Evolutionary conservation across 2,113 vertebrate species (phyloP), one percentile per base, ranked within the genome.

Genomic region (Atractosteus spatula): DNA sequence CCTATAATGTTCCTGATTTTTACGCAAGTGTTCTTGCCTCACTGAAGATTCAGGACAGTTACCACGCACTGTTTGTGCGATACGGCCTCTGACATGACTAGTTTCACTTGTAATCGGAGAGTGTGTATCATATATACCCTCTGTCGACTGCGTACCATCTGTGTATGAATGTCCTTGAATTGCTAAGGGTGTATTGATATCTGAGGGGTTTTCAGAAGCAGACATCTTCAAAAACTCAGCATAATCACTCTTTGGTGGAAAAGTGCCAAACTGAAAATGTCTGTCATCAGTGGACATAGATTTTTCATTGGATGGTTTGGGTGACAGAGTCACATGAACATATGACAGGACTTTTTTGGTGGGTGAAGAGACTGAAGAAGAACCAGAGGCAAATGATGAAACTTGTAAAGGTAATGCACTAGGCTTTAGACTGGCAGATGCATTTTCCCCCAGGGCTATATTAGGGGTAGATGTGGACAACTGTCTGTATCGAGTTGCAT

Each of bases 271-370:
- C 55, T 57, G 55, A 62, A 45, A 44, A 41, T 12, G 3, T 16
- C n/a, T 68, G 16, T 41, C 56, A 0, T 29, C 7, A 54, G 12
- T 54, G 41, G 47, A 42, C 56, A 12, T 51, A 12, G 79, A 54
- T 7, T 7, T 63, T 16, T 4, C 72, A 56, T 51, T 68, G 7
- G 8, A 0, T 16, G 7, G 74, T 83, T 89, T 92, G 3, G 92
- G 87, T 66, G 89, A 88, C 44, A 94, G 86, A 12, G 86, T 92
- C 73, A 94, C 83, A 55, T 81, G 94, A 77, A 95, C 78, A 59
- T 87, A 88, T 5, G 94, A 94, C 47, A 94, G 64, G 8, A 77
- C 84, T 66, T 81, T 93, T 78, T 65, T 89, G 66, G 71, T 68
- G 12, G 86, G 83, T 3, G 83, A 73, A 0, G 80, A 16, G 65